phyloP scores from a whole-genome alignment of 2,797 vertebrate species.

The Orientallactaga sibirica region DNA sequence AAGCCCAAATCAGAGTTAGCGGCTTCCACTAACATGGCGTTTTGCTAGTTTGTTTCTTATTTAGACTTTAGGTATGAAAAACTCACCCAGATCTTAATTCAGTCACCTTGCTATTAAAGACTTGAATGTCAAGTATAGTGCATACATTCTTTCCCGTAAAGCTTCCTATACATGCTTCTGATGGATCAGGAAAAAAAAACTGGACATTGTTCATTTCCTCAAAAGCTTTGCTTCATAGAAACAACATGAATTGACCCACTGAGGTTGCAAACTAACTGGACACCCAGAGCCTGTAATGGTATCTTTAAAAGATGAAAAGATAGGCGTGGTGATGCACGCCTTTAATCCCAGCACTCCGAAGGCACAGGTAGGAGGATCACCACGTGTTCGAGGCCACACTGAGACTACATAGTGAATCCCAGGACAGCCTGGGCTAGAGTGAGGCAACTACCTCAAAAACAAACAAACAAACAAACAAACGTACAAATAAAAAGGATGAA shows the following conservation, averaged over 20 bases:
- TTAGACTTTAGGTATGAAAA: not conserved
- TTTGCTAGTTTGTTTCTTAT: conserved; percentile 24
- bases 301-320: conserved; percentile 23
- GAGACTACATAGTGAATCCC: too few species aligned
- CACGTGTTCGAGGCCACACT: too few species aligned
- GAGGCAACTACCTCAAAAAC: too few species aligned
- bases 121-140: not conserved
- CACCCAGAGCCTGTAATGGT: not conserved
- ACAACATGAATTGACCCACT: not conserved
- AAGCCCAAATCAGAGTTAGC: not conserved
- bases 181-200: not conserved
- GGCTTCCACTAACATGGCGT: not conserved
- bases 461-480: too few species aligned
- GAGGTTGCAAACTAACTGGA: not conserved
- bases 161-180: not conserved
- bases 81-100: not conserved
- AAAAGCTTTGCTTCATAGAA: not conserved
- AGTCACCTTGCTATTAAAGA: not conserved
- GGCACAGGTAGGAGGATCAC: too few species aligned
- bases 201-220: too few species aligned
- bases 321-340: not conserved
- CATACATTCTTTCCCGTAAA: not conserved
- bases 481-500: not conserved
- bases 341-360: too few species aligned
- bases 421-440: too few species aligned